These are phyloP conservation scores for Hippocampus guttulatus DNA, from an alignment of 2,113 vertebrate genomes.

Conservation along the genomic window DNA sequence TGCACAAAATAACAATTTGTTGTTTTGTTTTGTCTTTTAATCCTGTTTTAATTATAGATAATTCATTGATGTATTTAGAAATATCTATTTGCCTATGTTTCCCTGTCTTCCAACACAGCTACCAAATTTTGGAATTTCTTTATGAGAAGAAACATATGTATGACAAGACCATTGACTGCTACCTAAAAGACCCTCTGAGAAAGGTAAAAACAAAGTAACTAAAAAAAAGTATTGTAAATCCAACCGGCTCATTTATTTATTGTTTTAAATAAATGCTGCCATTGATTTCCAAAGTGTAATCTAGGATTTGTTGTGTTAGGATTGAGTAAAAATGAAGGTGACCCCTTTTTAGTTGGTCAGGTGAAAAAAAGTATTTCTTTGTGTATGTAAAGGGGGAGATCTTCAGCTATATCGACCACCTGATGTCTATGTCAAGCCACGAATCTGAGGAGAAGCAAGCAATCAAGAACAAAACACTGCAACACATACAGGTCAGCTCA, in stretches of 20 bases:
- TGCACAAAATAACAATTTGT: too few species aligned
- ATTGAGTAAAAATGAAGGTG: background rate
- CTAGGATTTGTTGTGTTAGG: background rate
- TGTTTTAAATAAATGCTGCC: background rate
- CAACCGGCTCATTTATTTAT: too few species aligned
- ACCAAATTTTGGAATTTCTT: slow-evolving; percentile 96
- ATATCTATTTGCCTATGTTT: background rate
- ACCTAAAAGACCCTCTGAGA: slow-evolving; percentile 86
- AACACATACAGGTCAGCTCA: slow-evolving; percentile 78
- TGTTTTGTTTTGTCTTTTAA: too few species aligned
- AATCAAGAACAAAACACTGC: slow-evolving; percentile 81
- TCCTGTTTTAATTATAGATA: too few species aligned
- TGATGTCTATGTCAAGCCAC: slow-evolving; percentile 90
- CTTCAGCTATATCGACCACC: slow-evolving; percentile 92
- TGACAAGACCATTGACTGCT: slow-evolving; percentile 89
- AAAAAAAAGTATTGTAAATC: too few species aligned
- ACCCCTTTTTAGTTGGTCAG: background rate
- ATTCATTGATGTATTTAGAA: background rate
- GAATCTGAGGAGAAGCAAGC: slow-evolving; percentile 81
- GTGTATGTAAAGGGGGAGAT: slow-evolving; percentile 78
- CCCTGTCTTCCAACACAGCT: slow-evolving; percentile 65
- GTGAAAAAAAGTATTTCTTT: background rate
- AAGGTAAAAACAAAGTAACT: slow-evolving; percentile 69
- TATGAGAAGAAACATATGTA: slow-evolving; percentile 89
- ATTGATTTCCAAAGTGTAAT: background rate